These are phyloP conservation scores for Cabera pusaria DNA, from an alignment of 2,888 invertebrate genomes.

Conservation along the genomic window DNA sequence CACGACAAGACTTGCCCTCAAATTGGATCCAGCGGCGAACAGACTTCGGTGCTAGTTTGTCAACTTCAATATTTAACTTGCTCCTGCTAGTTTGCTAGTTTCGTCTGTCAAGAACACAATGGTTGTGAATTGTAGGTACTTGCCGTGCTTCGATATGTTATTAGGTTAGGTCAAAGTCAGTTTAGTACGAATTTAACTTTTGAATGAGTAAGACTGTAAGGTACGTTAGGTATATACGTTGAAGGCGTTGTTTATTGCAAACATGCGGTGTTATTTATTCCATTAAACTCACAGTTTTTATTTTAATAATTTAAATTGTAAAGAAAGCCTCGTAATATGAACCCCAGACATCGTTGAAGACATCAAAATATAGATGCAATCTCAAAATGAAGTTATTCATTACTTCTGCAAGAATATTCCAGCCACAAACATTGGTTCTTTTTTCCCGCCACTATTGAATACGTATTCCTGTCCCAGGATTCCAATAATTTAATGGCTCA, in stretches of 20 bases:
- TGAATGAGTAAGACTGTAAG: too few relatives aligned
- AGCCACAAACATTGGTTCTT: conserved; percentile 9
- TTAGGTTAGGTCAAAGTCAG: conserved; percentile 24
- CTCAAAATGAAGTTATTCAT: too few relatives aligned
- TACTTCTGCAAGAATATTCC: too few relatives aligned
- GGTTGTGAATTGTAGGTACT: conserved; percentile 43
- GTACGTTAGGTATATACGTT: too few relatives aligned
- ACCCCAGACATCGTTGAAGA: too few relatives aligned
- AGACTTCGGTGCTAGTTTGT: conserved; percentile 58
- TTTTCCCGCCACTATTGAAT: conserved; percentile 13
- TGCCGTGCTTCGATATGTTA: conserved; percentile 37
- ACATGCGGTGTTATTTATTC: too few relatives aligned
- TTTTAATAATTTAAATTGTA: too few relatives aligned
- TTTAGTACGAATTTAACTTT: too few relatives aligned
- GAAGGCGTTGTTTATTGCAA: too few relatives aligned
- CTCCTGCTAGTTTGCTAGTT: conserved; percentile 55
- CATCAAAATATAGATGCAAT: too few relatives aligned
- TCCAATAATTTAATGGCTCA: conserved; percentile 32
- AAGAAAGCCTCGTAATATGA: too few relatives aligned
- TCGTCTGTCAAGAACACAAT: conserved; percentile 59
- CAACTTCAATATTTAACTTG: conserved; percentile 73
- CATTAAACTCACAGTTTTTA: too few relatives aligned
- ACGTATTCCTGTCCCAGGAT: conserved; percentile 18
- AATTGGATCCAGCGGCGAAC: conserved; percentile 47
- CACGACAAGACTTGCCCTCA: conserved; percentile 38